phyloP scores from a whole-genome alignment of 2,797 vertebrate genomes.

The Lepilemur septentrionalis region DNA sequence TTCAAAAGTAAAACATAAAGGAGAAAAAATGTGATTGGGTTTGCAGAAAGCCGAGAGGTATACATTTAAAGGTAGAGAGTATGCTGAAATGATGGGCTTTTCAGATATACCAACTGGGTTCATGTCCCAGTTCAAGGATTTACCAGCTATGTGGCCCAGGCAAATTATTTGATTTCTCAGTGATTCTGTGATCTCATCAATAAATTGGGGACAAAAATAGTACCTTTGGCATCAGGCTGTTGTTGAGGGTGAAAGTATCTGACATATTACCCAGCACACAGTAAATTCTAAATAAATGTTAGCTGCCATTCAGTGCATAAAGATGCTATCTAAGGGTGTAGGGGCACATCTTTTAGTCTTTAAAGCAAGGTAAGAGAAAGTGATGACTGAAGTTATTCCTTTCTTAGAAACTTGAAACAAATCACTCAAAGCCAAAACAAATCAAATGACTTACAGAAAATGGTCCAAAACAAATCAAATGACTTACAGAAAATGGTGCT shows the following conservation, averaged over 20 bases:
- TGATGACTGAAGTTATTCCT: background rate
- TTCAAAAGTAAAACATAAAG: conserved; percentile 41
- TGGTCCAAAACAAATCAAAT: conserved; percentile 57
- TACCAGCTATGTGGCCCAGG: background rate
- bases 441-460: conserved; percentile 73
- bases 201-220: background rate
- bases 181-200: background rate
- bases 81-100: background rate
- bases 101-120: fast-evolving
- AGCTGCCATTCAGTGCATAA: background rate
- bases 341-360: background rate
- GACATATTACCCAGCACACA: background rate
- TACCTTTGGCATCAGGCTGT: background rate
- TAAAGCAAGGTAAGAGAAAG: conserved; percentile 51
- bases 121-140: background rate
- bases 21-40: conserved; percentile 15
- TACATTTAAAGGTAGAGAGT: background rate
- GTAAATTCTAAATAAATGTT: background rate
- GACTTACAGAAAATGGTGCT: conserved; percentile 69
- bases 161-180: background rate
- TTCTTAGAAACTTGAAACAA: conserved; percentile 52
- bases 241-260: background rate
- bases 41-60: conserved; percentile 12
- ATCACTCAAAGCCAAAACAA: conserved; percentile 59
- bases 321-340: background rate